phyloP scores from a whole-genome alignment of 2,113 vertebrate species.

The Centropus unirufus region DNA sequence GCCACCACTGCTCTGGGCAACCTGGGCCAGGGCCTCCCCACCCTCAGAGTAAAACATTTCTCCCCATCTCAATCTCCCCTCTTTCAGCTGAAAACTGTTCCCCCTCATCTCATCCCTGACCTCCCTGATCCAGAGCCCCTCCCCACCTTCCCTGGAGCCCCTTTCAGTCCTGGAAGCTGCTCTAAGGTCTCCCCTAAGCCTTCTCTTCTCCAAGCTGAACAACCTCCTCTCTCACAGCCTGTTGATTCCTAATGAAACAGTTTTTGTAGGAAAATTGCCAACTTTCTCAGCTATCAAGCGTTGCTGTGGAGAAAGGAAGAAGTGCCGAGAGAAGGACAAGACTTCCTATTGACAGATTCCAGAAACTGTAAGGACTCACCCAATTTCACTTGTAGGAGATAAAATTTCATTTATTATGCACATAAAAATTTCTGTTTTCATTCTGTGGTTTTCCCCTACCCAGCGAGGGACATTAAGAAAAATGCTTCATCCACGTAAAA shows the following conservation, averaged over 20 bases:
- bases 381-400: neutral
- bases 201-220: too few species aligned
- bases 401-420: conserved; percentile 52
- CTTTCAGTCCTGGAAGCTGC: too few species aligned
- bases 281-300: neutral
- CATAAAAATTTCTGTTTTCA: conserved; percentile 24
- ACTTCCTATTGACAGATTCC: neutral
- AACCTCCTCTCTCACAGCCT: too few species aligned
- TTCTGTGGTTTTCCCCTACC: neutral
- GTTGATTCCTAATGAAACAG: neutral
- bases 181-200: too few species aligned
- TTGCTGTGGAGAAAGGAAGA: neutral
- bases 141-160: too few species aligned
- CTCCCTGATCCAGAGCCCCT: too few species aligned
- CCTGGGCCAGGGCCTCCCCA: too few species aligned
- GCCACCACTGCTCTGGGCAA: too few species aligned
- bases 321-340: neutral
- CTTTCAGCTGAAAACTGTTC: too few species aligned
- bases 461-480: neutral
- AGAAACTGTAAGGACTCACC: neutral
- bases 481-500: conserved; percentile 1
- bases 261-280: neutral
- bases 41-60: too few species aligned
- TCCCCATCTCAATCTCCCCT: too few species aligned
- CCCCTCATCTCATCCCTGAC: too few species aligned